Conservation (phyloP, 2,113 vertebrate genomes). For the Podocnemis expansa region DNA sequence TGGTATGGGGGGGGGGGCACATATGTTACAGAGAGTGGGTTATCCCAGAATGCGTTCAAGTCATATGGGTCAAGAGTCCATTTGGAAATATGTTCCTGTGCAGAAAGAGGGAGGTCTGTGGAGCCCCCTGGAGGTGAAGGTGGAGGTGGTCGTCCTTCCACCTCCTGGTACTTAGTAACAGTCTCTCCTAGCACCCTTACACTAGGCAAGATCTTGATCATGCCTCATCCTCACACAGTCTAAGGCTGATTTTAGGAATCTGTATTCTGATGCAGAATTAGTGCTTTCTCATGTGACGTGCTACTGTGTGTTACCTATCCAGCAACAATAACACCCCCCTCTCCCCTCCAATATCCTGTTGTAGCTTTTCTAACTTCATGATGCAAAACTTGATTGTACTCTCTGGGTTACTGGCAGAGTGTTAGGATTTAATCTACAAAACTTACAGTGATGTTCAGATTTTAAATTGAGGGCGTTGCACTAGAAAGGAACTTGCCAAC, state of each 20-base stretch:
- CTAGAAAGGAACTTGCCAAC: not conserved
- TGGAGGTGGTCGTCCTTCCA: no score
- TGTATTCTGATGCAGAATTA: not conserved
- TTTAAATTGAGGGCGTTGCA: not conserved
- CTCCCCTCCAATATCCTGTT: not conserved
- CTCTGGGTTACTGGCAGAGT: not conserved
- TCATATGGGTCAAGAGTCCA: no score
- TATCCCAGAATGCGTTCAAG: no score
- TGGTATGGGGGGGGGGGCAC: no score
- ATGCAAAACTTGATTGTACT: rapidly evolving
- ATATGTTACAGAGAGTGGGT: no score
- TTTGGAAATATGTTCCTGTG: no score
- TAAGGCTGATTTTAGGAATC: rapidly evolving
- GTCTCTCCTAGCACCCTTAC: not conserved
- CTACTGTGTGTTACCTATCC: rapidly evolving
- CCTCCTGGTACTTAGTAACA: rapidly evolving
- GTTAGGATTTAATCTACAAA: not conserved
- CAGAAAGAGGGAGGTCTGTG: no score
- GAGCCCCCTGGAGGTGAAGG: no score
- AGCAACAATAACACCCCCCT: rapidly evolving
- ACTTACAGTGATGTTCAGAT: not conserved
- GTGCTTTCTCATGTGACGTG: not conserved
- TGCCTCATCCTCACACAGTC: rapidly evolving
- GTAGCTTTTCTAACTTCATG: not conserved
- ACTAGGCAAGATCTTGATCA: not conserved